These are phyloP conservation scores for Sitta europaea DNA, from an alignment of 2,113 vertebrate species.

Conservation along the genomic window DNA sequence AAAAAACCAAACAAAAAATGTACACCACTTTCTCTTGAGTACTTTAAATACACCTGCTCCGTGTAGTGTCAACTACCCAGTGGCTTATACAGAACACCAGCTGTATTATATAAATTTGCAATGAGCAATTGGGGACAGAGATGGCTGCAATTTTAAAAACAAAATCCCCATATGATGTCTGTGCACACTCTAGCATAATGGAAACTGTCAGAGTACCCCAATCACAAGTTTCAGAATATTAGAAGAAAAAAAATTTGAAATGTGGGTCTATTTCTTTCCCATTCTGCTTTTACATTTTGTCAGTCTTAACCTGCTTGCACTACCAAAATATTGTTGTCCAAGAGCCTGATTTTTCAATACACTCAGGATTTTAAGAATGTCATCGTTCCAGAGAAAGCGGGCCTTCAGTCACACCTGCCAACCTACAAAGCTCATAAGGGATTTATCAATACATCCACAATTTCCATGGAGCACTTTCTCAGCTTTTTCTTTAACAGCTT, in stretches of 20 bases:
- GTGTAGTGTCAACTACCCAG: background rate
- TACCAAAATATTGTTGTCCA: background rate
- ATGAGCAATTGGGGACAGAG: background rate
- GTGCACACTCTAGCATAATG: background rate
- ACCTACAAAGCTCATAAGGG: background rate
- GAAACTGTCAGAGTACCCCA: background rate
- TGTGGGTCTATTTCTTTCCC: background rate
- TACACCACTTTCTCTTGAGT: background rate
- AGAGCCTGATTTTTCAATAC: background rate
- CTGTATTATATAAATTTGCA: conserved; percentile 25
- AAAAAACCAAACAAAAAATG: no score
- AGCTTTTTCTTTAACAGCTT: background rate
- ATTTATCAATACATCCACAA: background rate
- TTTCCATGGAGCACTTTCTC: background rate
- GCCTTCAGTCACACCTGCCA: background rate
- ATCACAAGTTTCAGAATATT: background rate
- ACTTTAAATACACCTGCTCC: conserved; percentile 11
- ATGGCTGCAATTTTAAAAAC: background rate
- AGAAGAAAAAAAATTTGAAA: background rate
- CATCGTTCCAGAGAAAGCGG: background rate
- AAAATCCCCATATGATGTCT: background rate
- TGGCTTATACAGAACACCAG: background rate
- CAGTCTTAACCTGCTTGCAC: background rate
- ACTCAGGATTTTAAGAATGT: background rate
- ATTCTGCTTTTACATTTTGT: background rate